Evolutionary conservation across 2,797 vertebrate species (phyloP).

Genomic region (Sebastes taczanowskii): DNA sequence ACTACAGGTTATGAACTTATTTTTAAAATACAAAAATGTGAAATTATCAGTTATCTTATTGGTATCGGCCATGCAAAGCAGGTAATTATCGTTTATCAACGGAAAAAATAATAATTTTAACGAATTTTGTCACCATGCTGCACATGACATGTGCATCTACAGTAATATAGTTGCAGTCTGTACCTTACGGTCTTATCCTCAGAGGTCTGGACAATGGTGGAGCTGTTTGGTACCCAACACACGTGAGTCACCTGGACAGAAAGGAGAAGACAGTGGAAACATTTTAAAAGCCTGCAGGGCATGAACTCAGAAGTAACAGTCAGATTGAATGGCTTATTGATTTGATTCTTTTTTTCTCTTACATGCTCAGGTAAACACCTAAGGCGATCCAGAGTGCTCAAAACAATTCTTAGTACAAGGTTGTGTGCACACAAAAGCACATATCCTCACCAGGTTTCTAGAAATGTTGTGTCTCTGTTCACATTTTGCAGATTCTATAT

Average conservation of each 20-base stretch:
- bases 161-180: background rate
- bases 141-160: background rate
- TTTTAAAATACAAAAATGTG: too few species aligned
- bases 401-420: background rate
- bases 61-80: too few species aligned
- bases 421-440: background rate
- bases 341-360: slow-evolving; percentile 22
- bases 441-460: slow-evolving; percentile 90
- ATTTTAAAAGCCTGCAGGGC: slow-evolving; percentile 1
- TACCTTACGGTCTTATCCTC: slow-evolving; percentile 96
- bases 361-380: slow-evolving; percentile 1
- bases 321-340: slow-evolving; percentile 3
- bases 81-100: too few species aligned
- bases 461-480: slow-evolving; percentile 88
- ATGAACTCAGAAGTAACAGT: slow-evolving; percentile 1
- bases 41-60: too few species aligned
- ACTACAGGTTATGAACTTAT: too few species aligned
- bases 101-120: background rate
- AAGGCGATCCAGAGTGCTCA: background rate
- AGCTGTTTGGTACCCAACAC: slow-evolving; percentile 92
- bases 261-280: slow-evolving; percentile 24
- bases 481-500: slow-evolving; percentile 88
- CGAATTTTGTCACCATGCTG: background rate
- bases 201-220: slow-evolving; percentile 86
- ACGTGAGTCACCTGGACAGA: slow-evolving; percentile 92